phyloP scores from a whole-genome alignment of 2,113 vertebrate genomes.

The Tragelaphus buxtoni region DNA sequence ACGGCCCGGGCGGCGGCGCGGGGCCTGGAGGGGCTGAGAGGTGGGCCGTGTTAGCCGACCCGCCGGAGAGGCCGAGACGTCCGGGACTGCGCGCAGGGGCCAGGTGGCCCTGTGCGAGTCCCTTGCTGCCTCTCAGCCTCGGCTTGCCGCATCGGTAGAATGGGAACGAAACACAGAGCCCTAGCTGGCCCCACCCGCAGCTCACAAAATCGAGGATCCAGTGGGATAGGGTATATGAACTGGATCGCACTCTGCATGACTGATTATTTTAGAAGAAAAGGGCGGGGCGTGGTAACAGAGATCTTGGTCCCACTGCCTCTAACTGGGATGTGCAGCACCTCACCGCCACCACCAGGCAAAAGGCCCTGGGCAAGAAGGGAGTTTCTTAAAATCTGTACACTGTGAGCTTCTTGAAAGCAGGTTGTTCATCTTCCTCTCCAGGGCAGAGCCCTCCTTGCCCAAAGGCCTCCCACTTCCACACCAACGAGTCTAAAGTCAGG shows the following conservation, averaged over 20 bases:
- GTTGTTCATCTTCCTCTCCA: not conserved
- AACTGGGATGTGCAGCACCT: not conserved
- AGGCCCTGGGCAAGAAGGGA: not conserved
- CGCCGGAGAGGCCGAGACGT: not conserved
- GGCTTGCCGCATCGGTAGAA: not conserved
- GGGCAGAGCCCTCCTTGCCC: not conserved
- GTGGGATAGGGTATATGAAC: not conserved
- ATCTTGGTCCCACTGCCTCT: not conserved
- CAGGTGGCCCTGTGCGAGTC: not conserved
- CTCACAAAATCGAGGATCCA: not conserved
- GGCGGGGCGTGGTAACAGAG: not conserved
- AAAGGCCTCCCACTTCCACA: not conserved
- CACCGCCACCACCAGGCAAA: not conserved
- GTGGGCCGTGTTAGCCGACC: not conserved
- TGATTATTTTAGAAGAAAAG: not conserved
- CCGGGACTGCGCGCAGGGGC: not conserved
- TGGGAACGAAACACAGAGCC: not conserved
- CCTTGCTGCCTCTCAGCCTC: not conserved
- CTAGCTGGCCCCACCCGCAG: not conserved
- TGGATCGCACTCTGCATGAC: not conserved
- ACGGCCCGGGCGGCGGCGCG: not conserved
- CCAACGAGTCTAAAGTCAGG: not conserved
- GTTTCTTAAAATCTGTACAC: not conserved
- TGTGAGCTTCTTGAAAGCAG: not conserved
- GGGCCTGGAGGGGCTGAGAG: constrained; percentile 19